Percentiles rank a stretch among this genome's conserved stretches.
phyloP scores from a whole-genome alignment of 1,140 invertebrate genomes.

The Drosophila seguyi region DNA sequence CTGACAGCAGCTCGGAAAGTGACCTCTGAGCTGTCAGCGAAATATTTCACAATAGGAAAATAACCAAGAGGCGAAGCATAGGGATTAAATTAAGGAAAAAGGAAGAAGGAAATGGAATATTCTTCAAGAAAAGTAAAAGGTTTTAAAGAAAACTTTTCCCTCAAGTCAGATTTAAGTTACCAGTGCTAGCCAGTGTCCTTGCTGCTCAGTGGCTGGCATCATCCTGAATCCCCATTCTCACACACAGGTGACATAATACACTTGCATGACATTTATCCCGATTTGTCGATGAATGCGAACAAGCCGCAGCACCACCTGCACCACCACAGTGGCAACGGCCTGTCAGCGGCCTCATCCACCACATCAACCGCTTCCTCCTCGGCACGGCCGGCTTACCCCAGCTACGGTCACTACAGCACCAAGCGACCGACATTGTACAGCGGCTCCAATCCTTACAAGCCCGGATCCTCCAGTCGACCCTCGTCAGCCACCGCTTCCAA shows the following conservation, averaged over 20 bases:
- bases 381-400: conserved; percentile 61
- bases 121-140: too few relatives aligned
- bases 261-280: conserved; percentile 85
- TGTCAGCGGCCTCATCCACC: conserved; percentile 56
- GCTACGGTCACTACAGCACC: conserved; percentile 72
- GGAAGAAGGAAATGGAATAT: background rate
- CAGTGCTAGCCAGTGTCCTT: background rate
- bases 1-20: conserved; percentile 4
- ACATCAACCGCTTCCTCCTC: conserved; percentile 38
- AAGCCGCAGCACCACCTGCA: conserved; percentile 65
- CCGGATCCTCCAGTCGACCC: conserved; percentile 28
- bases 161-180: background rate
- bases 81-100: background rate
- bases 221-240: conserved; percentile 56
- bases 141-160: background rate
- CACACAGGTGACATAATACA: conserved; percentile 85
- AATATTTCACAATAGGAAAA: conserved; percentile 3
- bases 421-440: conserved; percentile 66
- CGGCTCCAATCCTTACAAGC: conserved; percentile 67
- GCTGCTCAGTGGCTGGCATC: conserved; percentile 4
- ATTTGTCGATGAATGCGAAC: conserved; percentile 68
- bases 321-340: conserved; percentile 58
- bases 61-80: too few relatives aligned
- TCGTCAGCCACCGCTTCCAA: conserved; percentile 35
- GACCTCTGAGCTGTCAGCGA: conserved; percentile 7